These are phyloP conservation scores for Cryptotis parvus DNA, from an alignment of 2,113 vertebrate genomes.

Conservation along the genomic window DNA sequence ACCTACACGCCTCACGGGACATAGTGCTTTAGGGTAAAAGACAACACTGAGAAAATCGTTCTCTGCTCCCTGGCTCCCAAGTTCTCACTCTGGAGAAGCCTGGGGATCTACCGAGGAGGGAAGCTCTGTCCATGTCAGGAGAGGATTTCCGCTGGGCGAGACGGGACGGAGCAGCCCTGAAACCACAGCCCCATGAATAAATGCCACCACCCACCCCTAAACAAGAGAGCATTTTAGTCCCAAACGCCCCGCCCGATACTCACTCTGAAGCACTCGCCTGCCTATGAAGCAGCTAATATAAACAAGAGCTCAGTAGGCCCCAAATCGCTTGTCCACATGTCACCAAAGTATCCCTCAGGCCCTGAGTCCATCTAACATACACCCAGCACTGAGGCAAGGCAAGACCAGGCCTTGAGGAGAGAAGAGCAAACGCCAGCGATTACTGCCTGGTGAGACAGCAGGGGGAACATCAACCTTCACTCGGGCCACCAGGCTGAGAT, in stretches of 20 bases:
- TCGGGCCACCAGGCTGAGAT: too few species aligned
- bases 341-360: not conserved
- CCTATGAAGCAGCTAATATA: not conserved
- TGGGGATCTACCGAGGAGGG: too few species aligned
- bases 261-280: constrained; percentile 7
- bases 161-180: not conserved
- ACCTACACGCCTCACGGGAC: too few species aligned
- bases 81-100: too few species aligned
- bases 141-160: not conserved
- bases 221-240: constrained; percentile 21
- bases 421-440: not conserved
- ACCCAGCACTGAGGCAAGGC: not conserved
- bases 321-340: not conserved
- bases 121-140: not conserved
- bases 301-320: not conserved
- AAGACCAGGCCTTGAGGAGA: not conserved
- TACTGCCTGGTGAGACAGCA: too few species aligned
- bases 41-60: too few species aligned
- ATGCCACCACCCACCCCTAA: not conserved
- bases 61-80: too few species aligned
- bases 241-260: constrained; percentile 17
- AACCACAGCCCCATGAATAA: not conserved
- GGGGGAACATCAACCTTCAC: too few species aligned
- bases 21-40: too few species aligned
- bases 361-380: not conserved